A percentile compares a stretch with the other conserved stretches of the same genome.
These are phyloP conservation scores for Furnarius figulus DNA, from an alignment of 2,113 vertebrate genomes.

Conservation along the genomic window DNA sequence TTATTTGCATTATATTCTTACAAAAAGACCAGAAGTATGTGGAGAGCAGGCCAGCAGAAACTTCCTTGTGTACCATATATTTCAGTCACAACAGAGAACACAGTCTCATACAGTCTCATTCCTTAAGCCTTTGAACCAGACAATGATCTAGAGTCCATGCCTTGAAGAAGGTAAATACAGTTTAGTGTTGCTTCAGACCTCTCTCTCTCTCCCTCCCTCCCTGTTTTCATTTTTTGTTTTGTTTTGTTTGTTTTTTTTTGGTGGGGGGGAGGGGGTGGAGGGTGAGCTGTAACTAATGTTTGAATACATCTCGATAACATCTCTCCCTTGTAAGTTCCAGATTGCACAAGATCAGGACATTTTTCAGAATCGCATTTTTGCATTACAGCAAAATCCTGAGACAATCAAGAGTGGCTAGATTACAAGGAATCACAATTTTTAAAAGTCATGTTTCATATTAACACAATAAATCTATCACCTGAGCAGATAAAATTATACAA, in stretches of 20 bases:
- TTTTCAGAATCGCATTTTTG: slow-evolving; percentile 66
- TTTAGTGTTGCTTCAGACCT: neutral
- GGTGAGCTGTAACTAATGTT: slow-evolving; percentile 16
- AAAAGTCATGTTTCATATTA: slow-evolving; percentile 61
- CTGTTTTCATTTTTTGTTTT: too few species aligned
- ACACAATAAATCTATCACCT: slow-evolving; percentile 73
- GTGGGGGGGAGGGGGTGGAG: too few species aligned
- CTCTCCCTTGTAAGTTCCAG: slow-evolving; percentile 39
- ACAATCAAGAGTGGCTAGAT: slow-evolving; percentile 62
- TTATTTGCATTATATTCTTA: neutral
- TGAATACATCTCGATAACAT: slow-evolving; percentile 46
- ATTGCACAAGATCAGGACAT: slow-evolving; percentile 31
- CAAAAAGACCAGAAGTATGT: neutral
- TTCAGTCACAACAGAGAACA: neutral
- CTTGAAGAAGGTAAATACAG: slow-evolving; percentile 9
- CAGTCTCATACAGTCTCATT: neutral
- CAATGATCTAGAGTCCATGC: neutral
- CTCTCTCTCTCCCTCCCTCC: neutral
- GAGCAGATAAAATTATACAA: slow-evolving; percentile 56
- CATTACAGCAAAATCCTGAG: slow-evolving; percentile 52
- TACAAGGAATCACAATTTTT: slow-evolving; percentile 68
- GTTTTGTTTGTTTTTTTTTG: neutral
- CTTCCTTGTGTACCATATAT: neutral
- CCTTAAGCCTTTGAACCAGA: neutral
- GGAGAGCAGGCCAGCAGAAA: neutral